These are phyloP conservation scores for Drosophila gunungcola DNA, from an alignment of 1,140 invertebrate species.

Conservation along the genomic window DNA sequence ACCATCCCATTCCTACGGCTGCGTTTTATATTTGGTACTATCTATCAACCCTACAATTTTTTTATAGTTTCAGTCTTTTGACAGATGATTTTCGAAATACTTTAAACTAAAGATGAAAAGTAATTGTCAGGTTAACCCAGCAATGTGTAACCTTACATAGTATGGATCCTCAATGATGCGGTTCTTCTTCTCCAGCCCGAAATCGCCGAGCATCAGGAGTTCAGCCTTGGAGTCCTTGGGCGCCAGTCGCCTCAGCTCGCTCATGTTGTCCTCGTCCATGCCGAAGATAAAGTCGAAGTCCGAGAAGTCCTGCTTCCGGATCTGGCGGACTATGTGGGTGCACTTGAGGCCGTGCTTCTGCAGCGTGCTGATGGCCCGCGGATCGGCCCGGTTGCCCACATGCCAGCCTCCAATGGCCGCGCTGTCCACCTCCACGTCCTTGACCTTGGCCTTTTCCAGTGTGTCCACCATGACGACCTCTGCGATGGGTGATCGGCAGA, in stretches of 20 bases:
- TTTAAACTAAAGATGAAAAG: no score
- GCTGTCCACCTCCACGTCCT: slow-evolving; percentile 93
- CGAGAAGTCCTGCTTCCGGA: slow-evolving; percentile 89
- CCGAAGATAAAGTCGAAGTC: slow-evolving; percentile 95
- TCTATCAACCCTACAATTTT: no score
- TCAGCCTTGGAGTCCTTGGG: slow-evolving; percentile 89
- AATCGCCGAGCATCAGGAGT: slow-evolving; percentile 91
- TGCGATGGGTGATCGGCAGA: slow-evolving; percentile 97
- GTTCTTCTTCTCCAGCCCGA: slow-evolving; percentile 90
- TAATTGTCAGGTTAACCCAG: no score
- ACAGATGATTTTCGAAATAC: no score
- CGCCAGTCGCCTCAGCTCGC: slow-evolving; percentile 87
- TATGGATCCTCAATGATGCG: slow-evolving; percentile 95
- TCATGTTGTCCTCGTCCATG: slow-evolving; percentile 95
- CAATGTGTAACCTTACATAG: slow-evolving; percentile 87
- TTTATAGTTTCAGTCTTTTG: no score
- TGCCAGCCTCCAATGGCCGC: slow-evolving; percentile 94
- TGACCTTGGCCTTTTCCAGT: slow-evolving; percentile 87
- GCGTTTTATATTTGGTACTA: no score
- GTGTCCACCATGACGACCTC: slow-evolving; percentile 94
- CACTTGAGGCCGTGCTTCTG: slow-evolving; percentile 90
- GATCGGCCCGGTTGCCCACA: slow-evolving; percentile 92
- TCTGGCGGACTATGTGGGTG: slow-evolving; percentile 91
- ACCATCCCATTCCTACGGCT: no score
- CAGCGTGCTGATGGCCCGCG: slow-evolving; percentile 89